These are phyloP conservation scores for Sphenopsis melanotis DNA, from an alignment of 2,797 vertebrate genomes.

Conservation along the genomic window DNA sequence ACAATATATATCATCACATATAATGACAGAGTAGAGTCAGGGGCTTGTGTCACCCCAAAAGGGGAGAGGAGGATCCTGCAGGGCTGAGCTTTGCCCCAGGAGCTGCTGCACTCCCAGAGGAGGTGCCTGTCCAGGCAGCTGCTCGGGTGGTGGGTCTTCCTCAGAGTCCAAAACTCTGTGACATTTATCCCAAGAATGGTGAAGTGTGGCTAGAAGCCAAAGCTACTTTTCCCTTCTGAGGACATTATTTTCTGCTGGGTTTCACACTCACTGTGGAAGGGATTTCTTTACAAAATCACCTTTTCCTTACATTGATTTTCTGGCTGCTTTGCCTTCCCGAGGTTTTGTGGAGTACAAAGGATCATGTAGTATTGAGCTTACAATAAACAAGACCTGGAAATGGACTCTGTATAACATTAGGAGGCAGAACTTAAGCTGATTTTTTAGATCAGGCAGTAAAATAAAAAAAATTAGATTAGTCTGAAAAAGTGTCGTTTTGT, in stretches of 20 bases:
- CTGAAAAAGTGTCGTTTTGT: neutral
- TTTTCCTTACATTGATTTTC: neutral
- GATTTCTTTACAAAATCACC: neutral
- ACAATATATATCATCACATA: no score
- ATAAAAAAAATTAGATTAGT: neutral
- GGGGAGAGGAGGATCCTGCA: neutral
- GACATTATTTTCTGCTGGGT: neutral
- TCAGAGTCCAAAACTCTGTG: neutral
- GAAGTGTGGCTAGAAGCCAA: neutral
- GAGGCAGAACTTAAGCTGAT: neutral
- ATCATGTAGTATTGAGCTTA: neutral
- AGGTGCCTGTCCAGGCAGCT: neutral
- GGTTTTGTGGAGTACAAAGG: neutral
- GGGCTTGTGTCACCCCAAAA: neutral
- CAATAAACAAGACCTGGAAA: neutral
- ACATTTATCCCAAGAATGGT: neutral
- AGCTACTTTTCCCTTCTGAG: neutral
- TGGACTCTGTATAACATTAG: neutral
- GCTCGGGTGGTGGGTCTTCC: neutral
- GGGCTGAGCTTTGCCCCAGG: neutral
- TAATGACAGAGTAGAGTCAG: neutral
- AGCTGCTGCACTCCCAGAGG: neutral
- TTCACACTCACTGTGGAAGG: neutral
- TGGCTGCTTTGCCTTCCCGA: neutral
- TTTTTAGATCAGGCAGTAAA: neutral